phyloP scores from a whole-genome alignment of 64 coral and sea anemone genomes.

The Stichodactyla mertensii region DNA sequence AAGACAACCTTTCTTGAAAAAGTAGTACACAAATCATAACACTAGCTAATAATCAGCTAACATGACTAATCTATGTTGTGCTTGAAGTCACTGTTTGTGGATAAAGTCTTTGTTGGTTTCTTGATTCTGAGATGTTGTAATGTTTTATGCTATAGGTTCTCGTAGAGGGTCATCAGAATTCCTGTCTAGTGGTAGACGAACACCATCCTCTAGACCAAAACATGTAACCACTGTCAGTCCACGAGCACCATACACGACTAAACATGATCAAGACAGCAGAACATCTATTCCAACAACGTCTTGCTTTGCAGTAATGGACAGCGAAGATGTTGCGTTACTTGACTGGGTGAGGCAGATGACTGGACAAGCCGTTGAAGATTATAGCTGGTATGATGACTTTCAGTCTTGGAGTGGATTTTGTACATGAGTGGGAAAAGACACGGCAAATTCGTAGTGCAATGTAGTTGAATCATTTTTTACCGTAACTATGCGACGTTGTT shows the following conservation, averaged over 20 bases:
- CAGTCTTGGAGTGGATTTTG: too few relatives aligned
- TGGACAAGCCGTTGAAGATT: conserved; percentile 17
- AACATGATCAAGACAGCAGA: neutral
- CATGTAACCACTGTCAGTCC: neutral
- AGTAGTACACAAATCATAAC: too few relatives aligned
- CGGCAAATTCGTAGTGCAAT: too few relatives aligned
- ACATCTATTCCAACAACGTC: neutral
- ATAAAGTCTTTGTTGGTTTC: too few relatives aligned
- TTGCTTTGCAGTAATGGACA: neutral
- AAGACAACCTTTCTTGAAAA: too few relatives aligned
- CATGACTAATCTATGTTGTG: too few relatives aligned
- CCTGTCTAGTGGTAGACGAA: neutral
- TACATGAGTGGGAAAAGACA: too few relatives aligned
- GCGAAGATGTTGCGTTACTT: conserved; percentile 15
- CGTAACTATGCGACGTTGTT: too few relatives aligned
- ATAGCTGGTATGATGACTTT: conserved; percentile 25
- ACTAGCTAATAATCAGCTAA: too few relatives aligned
- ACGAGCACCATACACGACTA: neutral
- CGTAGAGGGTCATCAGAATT: neutral
- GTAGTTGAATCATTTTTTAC: too few relatives aligned
- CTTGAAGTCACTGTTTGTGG: too few relatives aligned
- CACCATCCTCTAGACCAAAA: neutral
- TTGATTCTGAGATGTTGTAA: too few relatives aligned
- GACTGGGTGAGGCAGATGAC: conserved; percentile 39
- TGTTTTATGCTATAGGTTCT: neutral